Evolutionary conservation across 2,797 vertebrate genomes (phyloP), one percentile per base, ranked within the genome.

Genomic region (Sciurus carolinensis): DNA sequence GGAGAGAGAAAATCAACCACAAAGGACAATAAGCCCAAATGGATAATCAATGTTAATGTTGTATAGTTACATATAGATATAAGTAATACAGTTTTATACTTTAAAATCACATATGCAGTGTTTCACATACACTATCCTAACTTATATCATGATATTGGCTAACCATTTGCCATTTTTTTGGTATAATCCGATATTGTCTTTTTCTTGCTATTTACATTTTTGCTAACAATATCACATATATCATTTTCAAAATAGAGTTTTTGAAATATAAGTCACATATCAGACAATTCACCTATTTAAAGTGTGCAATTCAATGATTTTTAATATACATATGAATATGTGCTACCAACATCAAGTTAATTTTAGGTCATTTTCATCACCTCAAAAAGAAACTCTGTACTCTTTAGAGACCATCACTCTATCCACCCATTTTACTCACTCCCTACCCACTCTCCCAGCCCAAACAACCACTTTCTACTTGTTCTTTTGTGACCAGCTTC

Each of bases 281-380:
- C 14, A 33, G 22, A 44, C 1, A 85, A 52, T 62, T 73, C 30
- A 89, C 33, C 26, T 36, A 83, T 50, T 62, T 91, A 86, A 26
- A 62, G 5, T 62, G 15, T 44, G 30, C 36, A 79, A 85, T 71
- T 24, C 5, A 76, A 3, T 66, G 5, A 4, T 66, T 88, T 84
- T 85, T 84, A 82, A 12, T 50, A 44, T 84, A 30, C 20, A 22
- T 57, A 57, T 57, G 20, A 22, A 57, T 95, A 52, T 11, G 3
- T 26, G 33, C 57, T 79, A 64, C 6, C 42, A 67, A 66, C 22
- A 59, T 10, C n/a, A 84, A 36, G 18, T 90, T 22, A 81, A 36
- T 28, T 59, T 88, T 91, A 47, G 52, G 66, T 67, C 24, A 88
- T 88, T 81, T 95, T 54, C 77, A 77, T 73, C 12, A 62, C 59